phyloP scores from a whole-genome alignment of 2,797 vertebrate genomes.

The Bradypus variegatus region DNA sequence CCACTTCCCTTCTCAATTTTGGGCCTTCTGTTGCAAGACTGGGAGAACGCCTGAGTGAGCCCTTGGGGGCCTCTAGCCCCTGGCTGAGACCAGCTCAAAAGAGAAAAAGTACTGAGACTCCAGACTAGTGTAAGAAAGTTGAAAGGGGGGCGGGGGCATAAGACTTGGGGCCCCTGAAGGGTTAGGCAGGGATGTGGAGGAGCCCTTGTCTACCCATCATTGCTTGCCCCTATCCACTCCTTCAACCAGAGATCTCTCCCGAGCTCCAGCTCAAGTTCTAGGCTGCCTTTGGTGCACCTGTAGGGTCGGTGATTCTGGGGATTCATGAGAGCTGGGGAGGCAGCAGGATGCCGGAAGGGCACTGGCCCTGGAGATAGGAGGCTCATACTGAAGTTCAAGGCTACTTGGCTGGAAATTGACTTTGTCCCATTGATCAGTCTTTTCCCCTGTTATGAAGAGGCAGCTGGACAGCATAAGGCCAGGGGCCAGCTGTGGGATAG shows the following conservation, averaged over 20 bases:
- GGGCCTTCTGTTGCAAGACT: background rate
- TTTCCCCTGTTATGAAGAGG: background rate
- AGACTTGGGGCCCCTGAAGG: background rate
- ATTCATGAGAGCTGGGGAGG: background rate
- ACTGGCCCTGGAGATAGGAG: background rate
- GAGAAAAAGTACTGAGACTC: conserved; percentile 11
- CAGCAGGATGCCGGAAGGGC: background rate
- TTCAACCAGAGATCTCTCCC: background rate
- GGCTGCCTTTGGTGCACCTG: background rate
- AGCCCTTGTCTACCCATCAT: background rate
- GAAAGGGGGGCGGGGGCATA: background rate
- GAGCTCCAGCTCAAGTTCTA: background rate
- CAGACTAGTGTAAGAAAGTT: background rate
- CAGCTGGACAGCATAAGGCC: background rate
- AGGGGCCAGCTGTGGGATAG: accelerated
- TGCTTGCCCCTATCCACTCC: background rate
- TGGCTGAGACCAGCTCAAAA: background rate
- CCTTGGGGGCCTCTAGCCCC: background rate
- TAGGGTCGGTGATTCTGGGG: background rate
- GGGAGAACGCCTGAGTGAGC: background rate
- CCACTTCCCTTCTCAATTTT: background rate
- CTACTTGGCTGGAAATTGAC: background rate
- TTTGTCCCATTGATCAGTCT: background rate
- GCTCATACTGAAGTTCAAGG: background rate
- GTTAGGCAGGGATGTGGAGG: background rate